A percentile compares a stretch with the other conserved stretches of the same genome.
Evolutionary conservation across 2,888 invertebrate species (phyloP).

Genomic region (Orchestes rusci): DNA sequence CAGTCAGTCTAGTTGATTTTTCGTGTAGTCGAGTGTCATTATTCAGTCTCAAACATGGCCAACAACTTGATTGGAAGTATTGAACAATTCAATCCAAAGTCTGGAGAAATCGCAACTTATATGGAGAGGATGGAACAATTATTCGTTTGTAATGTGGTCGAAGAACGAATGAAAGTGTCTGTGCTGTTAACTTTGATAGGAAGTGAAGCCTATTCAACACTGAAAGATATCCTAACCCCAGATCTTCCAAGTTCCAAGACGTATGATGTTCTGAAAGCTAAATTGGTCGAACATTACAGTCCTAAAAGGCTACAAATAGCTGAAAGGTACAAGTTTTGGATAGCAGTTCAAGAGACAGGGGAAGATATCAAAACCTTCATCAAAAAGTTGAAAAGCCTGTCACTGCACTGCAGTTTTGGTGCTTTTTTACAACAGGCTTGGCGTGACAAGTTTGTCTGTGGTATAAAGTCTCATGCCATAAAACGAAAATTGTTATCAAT

Average conservation of each 20-base stretch:
- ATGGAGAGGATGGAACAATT: not conserved
- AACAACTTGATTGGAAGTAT: not conserved
- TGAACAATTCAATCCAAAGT: not conserved
- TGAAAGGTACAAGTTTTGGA: conserved; percentile 31
- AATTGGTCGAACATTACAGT: conserved; percentile 20
- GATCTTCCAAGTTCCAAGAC: conserved; percentile 18
- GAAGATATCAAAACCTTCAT: conserved; percentile 22
- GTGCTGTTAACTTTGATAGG: not conserved
- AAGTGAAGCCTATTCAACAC: not conserved
- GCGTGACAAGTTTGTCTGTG: conserved; percentile 27
- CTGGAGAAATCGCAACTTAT: not conserved
- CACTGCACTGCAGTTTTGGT: conserved; percentile 29
- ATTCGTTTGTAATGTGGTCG: not conserved
- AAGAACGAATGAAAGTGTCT: not conserved
- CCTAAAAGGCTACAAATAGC: conserved; percentile 28
- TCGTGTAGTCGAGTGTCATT: too few relatives aligned
- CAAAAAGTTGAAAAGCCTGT: conserved; percentile 26
- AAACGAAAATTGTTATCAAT: conserved; percentile 25
- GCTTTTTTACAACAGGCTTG: conserved; percentile 27
- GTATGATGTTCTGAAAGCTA: conserved; percentile 23
- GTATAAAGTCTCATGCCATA: conserved; percentile 20
- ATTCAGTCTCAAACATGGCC: not conserved
- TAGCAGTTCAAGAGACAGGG: conserved; percentile 24
- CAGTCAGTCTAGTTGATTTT: too few relatives aligned
- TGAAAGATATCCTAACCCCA: conserved; percentile 13